Evolutionary conservation across 2,113 vertebrate species (phyloP), one percentile per base, ranked within the genome.

Genomic region (Pomatorhinus ruficollis): DNA sequence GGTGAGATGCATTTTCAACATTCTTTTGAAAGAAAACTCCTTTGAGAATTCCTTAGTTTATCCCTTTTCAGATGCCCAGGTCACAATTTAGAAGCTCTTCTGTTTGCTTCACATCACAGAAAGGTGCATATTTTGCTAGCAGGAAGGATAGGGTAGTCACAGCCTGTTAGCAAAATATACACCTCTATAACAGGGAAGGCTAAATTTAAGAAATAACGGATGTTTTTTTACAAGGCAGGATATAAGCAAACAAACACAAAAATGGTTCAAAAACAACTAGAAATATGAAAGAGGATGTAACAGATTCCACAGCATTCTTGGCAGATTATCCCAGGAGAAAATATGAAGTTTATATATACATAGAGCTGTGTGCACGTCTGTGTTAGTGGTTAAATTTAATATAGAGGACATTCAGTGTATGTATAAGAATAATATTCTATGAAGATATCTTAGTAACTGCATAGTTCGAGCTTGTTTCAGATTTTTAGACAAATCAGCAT

Each of bases 211-310:
- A 93, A 94, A 69, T 45, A 87, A 71, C 12, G 49, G 96, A 96
- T 89, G 59, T 87, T 94, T 96, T 96, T 79, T 83, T 64, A 40
- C 85, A 84, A 92, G 68, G 72, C 92, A 93, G 85, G 92, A 95
- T 90, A 90, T 89, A 93, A 93, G 90, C 76, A 97, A 97, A 94
- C 93, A 96, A 89, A 78, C 56, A 95, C 49, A 81, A 96, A 94
- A 93, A 87, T 35, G 20, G 53, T 92, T 95, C 83, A 87, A 96
- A 96, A 96, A 0, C 52, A 93, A 24, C 28, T 56, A 50, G 56
- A 94, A 84, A 56, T 93, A 78, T 78, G 81, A 75, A 84, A 94
- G 86, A 96, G 83, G 95, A 96, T 90, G 80, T 89, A 78, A 68
- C 35, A 90, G 68, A 95, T 89, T 93, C 60, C 76, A 75, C 24